Percentiles rank a stretch among this genome's conserved stretches.
Conservation (phyloP, 1,140 invertebrate genomes). For the Arion vulgaris region DNA sequence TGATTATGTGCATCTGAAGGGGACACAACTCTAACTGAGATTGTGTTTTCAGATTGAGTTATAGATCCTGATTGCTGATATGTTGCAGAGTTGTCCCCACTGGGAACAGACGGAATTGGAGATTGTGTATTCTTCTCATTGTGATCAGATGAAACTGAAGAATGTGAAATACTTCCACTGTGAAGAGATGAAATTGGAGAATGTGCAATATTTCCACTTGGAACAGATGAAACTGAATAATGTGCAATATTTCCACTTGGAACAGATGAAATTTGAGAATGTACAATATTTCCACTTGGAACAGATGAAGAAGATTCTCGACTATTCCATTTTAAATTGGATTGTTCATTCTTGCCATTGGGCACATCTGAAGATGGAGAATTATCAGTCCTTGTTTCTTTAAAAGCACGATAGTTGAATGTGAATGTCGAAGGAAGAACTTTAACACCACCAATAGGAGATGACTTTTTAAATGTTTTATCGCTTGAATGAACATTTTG, state of each 20-base stretch:
- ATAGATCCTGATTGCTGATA: neutral
- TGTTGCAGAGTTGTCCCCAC: neutral
- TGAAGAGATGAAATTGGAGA: neutral
- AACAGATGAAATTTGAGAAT: too few relatives aligned
- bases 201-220: too few relatives aligned
- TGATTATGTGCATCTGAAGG: neutral
- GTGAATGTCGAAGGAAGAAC: neutral
- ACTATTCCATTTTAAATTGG: too few relatives aligned
- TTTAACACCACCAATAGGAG: neutral
- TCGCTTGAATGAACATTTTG: neutral
- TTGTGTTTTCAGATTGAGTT: neutral
- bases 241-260: too few relatives aligned
- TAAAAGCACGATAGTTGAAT: neutral
- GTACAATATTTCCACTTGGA: too few relatives aligned
- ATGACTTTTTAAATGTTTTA: neutral
- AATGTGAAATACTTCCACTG: neutral
- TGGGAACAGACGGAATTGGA: neutral
- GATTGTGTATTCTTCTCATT: neutral
- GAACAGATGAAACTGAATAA: too few relatives aligned
- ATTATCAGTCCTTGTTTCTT: neutral
- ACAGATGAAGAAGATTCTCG: too few relatives aligned
- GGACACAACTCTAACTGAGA: neutral
- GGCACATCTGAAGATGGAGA: too few relatives aligned
- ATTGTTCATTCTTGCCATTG: neutral
- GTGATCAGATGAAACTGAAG: neutral